These are phyloP conservation scores for Scaptomyza hsui DNA, from an alignment of 1,140 invertebrate species.

Conservation along the genomic window DNA sequence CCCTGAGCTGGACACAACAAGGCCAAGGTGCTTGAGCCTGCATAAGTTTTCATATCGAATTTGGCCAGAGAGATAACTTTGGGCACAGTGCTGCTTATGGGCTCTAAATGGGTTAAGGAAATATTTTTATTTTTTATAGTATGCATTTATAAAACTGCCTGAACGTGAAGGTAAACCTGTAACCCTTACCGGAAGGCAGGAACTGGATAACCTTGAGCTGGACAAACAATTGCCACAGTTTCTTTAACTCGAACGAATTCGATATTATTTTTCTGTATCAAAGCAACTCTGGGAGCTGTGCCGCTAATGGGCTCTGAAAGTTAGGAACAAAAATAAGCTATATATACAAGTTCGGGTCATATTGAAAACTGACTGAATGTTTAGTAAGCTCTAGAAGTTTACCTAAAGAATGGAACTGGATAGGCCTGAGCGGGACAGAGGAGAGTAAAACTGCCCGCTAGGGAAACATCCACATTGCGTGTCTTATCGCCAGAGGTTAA, in stretches of 20 bases:
- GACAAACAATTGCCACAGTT: slow-evolving; percentile 86
- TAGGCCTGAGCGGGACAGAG: slow-evolving; percentile 88
- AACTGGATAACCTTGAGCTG: slow-evolving; percentile 89
- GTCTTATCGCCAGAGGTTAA: slow-evolving; percentile 72
- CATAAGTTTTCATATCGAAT: slow-evolving; percentile 85
- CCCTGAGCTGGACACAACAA: slow-evolving; percentile 90
- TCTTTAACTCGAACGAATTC: slow-evolving; percentile 81
- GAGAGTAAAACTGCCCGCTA: slow-evolving; percentile 84
- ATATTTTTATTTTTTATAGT: not conserved
- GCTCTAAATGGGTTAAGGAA: slow-evolving; percentile 85
- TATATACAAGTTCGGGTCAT: no score
- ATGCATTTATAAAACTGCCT: slow-evolving; percentile 20
- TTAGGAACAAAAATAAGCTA: not conserved
- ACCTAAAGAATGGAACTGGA: slow-evolving; percentile 85
- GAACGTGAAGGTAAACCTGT: slow-evolving; percentile 4
- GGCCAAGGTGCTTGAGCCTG: slow-evolving; percentile 78
- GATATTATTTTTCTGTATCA: slow-evolving; percentile 85
- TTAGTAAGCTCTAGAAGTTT: not conserved
- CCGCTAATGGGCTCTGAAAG: slow-evolving; percentile 88
- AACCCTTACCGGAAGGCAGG: slow-evolving; percentile 87
- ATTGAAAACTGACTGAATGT: slow-evolving; percentile 48
- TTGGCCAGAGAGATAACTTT: slow-evolving; percentile 81
- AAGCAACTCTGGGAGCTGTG: slow-evolving; percentile 86
- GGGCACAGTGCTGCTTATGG: slow-evolving; percentile 88
- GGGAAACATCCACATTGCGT: slow-evolving; percentile 70